Conservation (phyloP, 2,888 invertebrate species). For the Phaedon cochleariae region DNA sequence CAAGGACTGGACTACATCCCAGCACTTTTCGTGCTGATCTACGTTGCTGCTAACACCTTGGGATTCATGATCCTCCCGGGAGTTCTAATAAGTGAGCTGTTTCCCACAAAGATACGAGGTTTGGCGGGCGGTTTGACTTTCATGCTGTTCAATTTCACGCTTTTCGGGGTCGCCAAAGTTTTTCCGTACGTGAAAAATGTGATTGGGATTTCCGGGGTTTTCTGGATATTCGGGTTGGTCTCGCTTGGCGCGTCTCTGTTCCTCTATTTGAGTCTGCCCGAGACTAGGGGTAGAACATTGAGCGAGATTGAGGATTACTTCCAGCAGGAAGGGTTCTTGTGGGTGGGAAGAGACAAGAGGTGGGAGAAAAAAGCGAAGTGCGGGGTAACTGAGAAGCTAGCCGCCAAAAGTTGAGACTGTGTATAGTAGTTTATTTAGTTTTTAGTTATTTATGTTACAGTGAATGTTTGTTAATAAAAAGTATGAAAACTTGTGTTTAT, state of each 20-base stretch:
- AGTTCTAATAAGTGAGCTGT: slow-evolving; percentile 78
- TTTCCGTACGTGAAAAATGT: slow-evolving; percentile 70
- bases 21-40: slow-evolving; percentile 68
- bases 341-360: slow-evolving; percentile 57
- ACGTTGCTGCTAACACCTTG: slow-evolving; percentile 77
- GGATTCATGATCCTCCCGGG: slow-evolving; percentile 80
- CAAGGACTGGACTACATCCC: slow-evolving; percentile 58
- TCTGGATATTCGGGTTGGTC: slow-evolving; percentile 73
- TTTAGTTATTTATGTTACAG: slow-evolving; percentile 11
- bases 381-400: slow-evolving; percentile 18
- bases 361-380: slow-evolving; percentile 1
- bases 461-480: not conserved
- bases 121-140: slow-evolving; percentile 78
- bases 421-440: slow-evolving; percentile 15
- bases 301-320: slow-evolving; percentile 83
- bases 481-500: not conserved
- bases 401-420: slow-evolving; percentile 15
- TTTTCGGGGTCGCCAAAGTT: slow-evolving; percentile 76
- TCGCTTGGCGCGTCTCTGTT: slow-evolving; percentile 72
- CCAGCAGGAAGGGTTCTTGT: slow-evolving; percentile 70
- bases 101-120: slow-evolving; percentile 78
- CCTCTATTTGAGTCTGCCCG: slow-evolving; percentile 75
- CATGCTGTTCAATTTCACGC: slow-evolving; percentile 73
- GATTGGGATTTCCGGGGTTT: slow-evolving; percentile 74
- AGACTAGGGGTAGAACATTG: slow-evolving; percentile 76